Percentiles rank a stretch among this genome's conserved stretches.
phyloP scores from a whole-genome alignment of 2,797 vertebrate species.

The Sebastes cheni region DNA sequence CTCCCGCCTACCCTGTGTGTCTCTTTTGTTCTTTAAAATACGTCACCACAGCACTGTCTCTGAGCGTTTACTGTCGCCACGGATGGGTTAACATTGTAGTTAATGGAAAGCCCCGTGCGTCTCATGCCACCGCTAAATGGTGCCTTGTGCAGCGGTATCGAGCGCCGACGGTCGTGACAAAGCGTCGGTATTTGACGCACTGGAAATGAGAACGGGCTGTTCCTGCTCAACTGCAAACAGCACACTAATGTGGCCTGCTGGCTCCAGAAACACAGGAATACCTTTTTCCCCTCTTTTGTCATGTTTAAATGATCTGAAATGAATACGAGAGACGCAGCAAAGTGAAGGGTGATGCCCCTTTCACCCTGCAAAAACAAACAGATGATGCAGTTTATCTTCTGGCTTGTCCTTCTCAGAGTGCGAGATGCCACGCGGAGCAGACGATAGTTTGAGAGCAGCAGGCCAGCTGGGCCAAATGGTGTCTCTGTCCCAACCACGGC shows the following conservation, averaged over 20 bases:
- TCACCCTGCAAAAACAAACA: neutral
- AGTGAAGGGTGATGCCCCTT: neutral
- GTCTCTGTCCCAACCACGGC: constrained; percentile 54
- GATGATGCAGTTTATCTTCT: constrained; percentile 42
- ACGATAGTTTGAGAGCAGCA: constrained; percentile 58
- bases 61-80: too few species aligned
- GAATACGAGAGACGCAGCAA: neutral
- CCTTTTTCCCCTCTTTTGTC: neutral
- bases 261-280: constrained; percentile 5
- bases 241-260: constrained; percentile 3
- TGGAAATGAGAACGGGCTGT: neutral
- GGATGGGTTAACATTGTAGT: too few species aligned
- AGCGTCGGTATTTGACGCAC: too few species aligned
- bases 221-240: constrained; percentile 33
- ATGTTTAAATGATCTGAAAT: neutral
- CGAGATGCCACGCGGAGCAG: constrained; percentile 37
- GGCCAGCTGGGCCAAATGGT: constrained; percentile 63
- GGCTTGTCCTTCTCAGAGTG: constrained; percentile 36
- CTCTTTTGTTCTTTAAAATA: too few species aligned
- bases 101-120: too few species aligned
- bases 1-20: too few species aligned
- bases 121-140: too few species aligned
- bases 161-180: too few species aligned
- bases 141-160: too few species aligned
- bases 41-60: too few species aligned